These are phyloP conservation scores for human (Homo sapiens) DNA, from an alignment of 2,113 vertebrate species.

Conservation along the genomic window GRCh38 chr14:57376001-57376500, in stretches of 20 bases:
- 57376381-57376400: no score
- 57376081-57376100: not conserved
- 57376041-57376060: constrained; percentile 5
- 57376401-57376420: no score
- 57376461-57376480: no score
- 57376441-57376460: no score
- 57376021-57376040: not conserved
- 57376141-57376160: not conserved
- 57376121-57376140: not conserved
- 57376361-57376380: no score
- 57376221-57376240: not conserved
- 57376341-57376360: no score
- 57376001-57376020: not conserved
- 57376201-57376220: constrained; percentile 9
- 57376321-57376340: constrained; percentile 12
- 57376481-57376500: no score
- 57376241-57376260: not conserved
- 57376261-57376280: not conserved
- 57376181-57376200: not conserved
- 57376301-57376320: constrained; percentile 7
- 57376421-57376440: no score
- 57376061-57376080: not conserved
- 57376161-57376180: not conserved
- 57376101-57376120: not conserved
- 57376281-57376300: not conserved